Percentiles rank a stretch among this genome's conserved stretches.
These are phyloP conservation scores for Neodiprion fabricii DNA, from an alignment of 1,140 invertebrate species.

Conservation along the genomic window DNA sequence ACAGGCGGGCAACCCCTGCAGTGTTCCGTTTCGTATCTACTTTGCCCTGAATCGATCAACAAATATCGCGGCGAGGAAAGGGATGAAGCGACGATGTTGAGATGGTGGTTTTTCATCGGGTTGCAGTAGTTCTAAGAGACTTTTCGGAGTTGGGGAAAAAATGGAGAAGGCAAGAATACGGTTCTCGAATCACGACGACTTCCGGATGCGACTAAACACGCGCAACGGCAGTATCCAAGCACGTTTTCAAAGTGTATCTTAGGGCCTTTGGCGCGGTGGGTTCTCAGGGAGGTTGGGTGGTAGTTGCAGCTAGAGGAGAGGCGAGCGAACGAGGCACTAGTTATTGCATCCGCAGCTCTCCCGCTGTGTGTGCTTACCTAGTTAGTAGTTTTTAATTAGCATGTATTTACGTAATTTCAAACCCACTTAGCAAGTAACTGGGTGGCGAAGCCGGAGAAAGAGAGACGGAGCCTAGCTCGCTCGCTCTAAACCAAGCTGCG, in stretches of 20 bases:
- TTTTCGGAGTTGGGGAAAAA: no score
- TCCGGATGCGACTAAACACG: no score
- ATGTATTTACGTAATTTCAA: slow-evolving; percentile 29
- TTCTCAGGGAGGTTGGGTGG: neutral
- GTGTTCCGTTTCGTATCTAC: no score
- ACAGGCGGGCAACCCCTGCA: no score
- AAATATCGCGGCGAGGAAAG: no score
- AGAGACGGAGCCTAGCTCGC: slow-evolving; percentile 3
- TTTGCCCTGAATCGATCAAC: no score
- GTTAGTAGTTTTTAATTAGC: slow-evolving; percentile 42
- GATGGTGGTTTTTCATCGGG: no score
- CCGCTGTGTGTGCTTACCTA: slow-evolving; percentile 16
- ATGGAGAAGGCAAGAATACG: no score
- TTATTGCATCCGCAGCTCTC: neutral
- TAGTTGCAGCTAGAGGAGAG: neutral
- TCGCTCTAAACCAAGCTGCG: slow-evolving; percentile 28
- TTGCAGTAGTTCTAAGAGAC: no score
- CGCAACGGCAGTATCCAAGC: neutral
- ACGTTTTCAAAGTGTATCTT: slow-evolving; percentile 7
- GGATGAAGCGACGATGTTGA: no score
- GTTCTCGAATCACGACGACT: no score
- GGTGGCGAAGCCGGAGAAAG: slow-evolving; percentile 18
- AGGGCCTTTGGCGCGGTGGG: neutral
- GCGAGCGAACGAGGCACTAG: neutral
- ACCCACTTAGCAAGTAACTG: slow-evolving; percentile 34